Percentiles rank a stretch among this genome's conserved stretches.
Conservation (phyloP, 1,140 invertebrate species). For the Xylocopa sonorina region DNA sequence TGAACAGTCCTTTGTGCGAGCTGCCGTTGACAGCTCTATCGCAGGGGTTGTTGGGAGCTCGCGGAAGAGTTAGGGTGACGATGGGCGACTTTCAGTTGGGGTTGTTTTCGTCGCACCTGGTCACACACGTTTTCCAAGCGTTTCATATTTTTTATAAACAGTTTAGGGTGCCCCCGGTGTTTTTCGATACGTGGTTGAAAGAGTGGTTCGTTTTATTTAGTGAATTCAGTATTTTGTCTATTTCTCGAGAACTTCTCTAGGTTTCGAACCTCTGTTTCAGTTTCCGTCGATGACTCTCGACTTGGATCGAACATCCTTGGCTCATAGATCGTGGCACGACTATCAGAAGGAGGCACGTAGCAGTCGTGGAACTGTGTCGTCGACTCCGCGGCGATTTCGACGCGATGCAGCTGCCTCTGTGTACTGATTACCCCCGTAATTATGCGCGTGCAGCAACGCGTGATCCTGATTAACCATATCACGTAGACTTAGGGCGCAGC, state of each 20-base stretch:
- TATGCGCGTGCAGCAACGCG: slow-evolving; percentile 34
- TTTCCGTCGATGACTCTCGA: too few relatives aligned
- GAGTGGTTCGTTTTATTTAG: too few relatives aligned
- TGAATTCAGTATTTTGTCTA: too few relatives aligned
- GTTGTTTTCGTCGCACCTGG: neutral
- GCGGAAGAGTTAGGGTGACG: too few relatives aligned
- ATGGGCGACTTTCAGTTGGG: neutral
- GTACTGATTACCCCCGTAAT: slow-evolving; percentile 50
- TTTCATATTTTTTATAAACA: neutral
- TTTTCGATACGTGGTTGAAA: too few relatives aligned
- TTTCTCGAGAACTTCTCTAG: too few relatives aligned
- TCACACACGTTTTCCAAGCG: too few relatives aligned
- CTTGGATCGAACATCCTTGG: too few relatives aligned
- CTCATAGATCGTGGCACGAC: neutral
- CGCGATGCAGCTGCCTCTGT: neutral
- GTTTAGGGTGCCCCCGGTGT: too few relatives aligned
- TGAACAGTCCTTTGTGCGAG: slow-evolving; percentile 1
- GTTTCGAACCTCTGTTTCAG: too few relatives aligned
- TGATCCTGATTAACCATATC: slow-evolving; percentile 44
- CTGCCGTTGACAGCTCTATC: neutral
- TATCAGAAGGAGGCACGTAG: neutral
- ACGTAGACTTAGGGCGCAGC: slow-evolving; percentile 15
- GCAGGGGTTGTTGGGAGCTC: neutral
- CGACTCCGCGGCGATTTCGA: neutral
- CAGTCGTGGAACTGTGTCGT: neutral